Evolutionary conservation across 2,113 vertebrate genomes (phyloP).

Genomic region (Acinonyx jubatus): DNA sequence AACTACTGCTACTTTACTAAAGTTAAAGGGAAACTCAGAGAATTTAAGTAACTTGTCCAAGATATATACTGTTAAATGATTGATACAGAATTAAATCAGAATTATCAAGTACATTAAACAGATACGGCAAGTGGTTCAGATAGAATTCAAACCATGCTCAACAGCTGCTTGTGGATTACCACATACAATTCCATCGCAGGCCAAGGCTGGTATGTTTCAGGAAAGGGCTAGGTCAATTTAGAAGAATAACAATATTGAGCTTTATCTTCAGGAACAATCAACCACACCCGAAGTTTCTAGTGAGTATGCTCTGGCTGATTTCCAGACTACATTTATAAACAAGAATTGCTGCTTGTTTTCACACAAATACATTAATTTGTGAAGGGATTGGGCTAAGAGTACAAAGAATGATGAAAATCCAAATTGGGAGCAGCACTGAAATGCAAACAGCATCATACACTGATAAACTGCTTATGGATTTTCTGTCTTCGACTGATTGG

Average conservation of each 20-base stretch:
- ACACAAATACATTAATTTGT: constrained; percentile 38
- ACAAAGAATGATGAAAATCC: constrained; percentile 53
- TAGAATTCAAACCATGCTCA: neutral
- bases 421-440: neutral
- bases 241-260: neutral
- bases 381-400: constrained; percentile 1
- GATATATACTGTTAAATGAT: neutral
- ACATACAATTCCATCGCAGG: neutral
- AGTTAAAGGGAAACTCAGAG: neutral
- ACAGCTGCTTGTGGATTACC: neutral
- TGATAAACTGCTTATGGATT: constrained; percentile 69
- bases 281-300: neutral
- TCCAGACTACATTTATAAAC: neutral
- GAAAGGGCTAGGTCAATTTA: neutral
- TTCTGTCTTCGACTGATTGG: constrained; percentile 58
- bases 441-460: neutral
- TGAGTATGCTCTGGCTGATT: neutral
- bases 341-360: neutral
- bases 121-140: neutral
- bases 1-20: neutral
- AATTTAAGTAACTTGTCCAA: neutral
- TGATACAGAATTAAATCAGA: neutral
- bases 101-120: neutral
- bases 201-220: neutral
- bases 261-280: constrained; percentile 22